Evolutionary conservation across 1,140 invertebrate species (phyloP), one percentile per base, ranked within the genome.

Genomic region (Sycophila sp.): DNA sequence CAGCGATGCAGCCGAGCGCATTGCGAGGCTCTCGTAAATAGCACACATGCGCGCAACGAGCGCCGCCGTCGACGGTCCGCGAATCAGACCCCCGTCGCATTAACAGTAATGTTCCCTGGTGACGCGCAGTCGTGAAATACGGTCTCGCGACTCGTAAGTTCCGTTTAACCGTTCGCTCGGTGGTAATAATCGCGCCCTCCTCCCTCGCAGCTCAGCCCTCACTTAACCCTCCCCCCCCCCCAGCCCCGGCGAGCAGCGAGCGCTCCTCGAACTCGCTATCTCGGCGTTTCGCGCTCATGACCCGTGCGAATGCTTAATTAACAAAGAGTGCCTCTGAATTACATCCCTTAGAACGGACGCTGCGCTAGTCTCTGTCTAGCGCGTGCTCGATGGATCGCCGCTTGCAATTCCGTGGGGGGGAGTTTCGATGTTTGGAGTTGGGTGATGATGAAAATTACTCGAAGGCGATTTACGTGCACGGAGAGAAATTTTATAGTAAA

Each of bases 111-210:
- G 56, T 13, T 24, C 36, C 1, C 34, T 22, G 8, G 28, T 38
- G 56, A 59, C 69, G 49, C 62, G 70, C 60, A 26, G 55, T 45
- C 28, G 42, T 49, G 51, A 42, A 66, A 66, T 58, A 75, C 59
- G 38, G 64, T 65, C 47, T 15, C 26, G 26, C 17, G 32, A 40
- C 36, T 38, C 56, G 56, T 59, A 59, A 59, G 56, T 59, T 59
- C 56, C 34, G 56, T 26, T 59, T 59, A 59, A 34, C 56, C 36
- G 40, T 36, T 40, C 15, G 19, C 34, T 38, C 13, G 2, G 6
- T 8, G 30, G 13, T 56, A 34, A 56, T 17, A 56, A 19, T 22
- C 19, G 11, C n/a, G 13, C 47, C 4, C 47, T 59, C 15, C 8
- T 0, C 51, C 15, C 5, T 10, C 2, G n/a, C 40, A 19, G 42